phyloP scores from a whole-genome alignment of 2,797 vertebrate genomes.

The Miichthys miiuy region DNA sequence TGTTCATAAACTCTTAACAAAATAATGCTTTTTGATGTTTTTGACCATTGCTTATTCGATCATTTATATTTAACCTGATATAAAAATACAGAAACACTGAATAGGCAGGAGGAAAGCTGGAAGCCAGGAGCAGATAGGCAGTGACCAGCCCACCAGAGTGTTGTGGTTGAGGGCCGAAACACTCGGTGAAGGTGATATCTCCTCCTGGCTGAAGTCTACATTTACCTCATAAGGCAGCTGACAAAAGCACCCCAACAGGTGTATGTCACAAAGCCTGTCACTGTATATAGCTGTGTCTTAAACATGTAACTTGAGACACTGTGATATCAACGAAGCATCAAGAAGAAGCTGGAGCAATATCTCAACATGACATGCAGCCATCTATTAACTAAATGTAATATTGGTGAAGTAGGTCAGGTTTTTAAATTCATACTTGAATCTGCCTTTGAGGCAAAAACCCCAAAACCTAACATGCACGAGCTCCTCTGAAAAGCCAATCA shows the following conservation, averaged over 20 bases:
- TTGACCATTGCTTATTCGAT: background rate
- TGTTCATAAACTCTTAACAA: background rate
- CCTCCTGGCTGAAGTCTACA: no score
- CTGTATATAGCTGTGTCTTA: background rate
- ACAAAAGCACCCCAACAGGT: no score
- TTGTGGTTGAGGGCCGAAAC: no score
- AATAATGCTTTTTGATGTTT: background rate
- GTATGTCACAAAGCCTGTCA: background rate
- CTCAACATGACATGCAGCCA: background rate
- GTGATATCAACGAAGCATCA: background rate
- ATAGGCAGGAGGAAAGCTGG: no score
- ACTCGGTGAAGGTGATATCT: no score
- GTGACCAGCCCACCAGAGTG: no score
- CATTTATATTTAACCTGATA: no score
- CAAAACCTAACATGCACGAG: conserved; percentile 37
- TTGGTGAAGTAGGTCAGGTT: conserved; percentile 17
- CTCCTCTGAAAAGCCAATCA: conserved; percentile 36
- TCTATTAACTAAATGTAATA: background rate
- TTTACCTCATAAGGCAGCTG: no score
- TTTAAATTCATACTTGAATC: conserved; percentile 33
- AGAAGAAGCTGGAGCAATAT: background rate
- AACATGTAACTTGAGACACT: background rate
- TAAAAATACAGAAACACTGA: no score
- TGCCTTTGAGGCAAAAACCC: conserved; percentile 25
- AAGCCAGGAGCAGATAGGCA: no score